Conservation (phyloP, 2,797 vertebrate genomes). For the Leuciscus waleckii region DNA sequence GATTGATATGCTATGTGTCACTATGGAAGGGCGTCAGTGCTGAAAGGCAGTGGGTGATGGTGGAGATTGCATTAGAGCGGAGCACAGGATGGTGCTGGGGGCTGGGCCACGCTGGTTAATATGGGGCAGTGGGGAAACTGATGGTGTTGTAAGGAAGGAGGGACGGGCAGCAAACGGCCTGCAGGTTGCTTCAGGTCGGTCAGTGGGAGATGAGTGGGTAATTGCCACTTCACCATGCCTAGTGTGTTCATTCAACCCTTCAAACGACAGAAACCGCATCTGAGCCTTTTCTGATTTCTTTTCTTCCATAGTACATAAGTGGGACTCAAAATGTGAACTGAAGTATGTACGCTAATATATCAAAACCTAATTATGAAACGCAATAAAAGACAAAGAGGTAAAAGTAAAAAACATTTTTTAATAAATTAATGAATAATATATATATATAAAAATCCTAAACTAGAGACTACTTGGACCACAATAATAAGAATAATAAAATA, state of each 20-base stretch:
- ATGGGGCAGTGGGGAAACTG: slow-evolving; percentile 58
- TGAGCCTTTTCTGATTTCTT: slow-evolving; percentile 17
- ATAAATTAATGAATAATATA: no score
- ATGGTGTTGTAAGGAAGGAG: slow-evolving; percentile 49
- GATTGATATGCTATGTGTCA: slow-evolving; percentile 51
- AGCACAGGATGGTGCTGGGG: slow-evolving; percentile 45
- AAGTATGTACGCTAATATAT: not conserved
- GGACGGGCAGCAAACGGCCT: slow-evolving; percentile 42
- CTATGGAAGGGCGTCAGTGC: slow-evolving; percentile 38
- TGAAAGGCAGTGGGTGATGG: slow-evolving; percentile 53
- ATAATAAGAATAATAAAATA: no score
- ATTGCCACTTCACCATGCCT: slow-evolving; percentile 55
- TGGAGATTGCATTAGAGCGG: slow-evolving; percentile 45
- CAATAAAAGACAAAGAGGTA: not conserved
- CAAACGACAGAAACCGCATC: slow-evolving; percentile 29
- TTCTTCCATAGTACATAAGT: not conserved
- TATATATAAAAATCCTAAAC: no score
- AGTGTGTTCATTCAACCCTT: slow-evolving; percentile 57
- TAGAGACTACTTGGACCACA: no score
- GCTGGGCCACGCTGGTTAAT: slow-evolving; percentile 63
- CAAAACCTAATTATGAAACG: not conserved
- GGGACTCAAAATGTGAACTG: not conserved
- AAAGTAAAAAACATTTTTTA: not conserved
- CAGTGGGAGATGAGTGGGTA: slow-evolving; percentile 50
- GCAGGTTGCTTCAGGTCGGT: slow-evolving; percentile 48